Evolutionary conservation across 92 coral and sea anemone species (phyloP).

Genomic region (Siderastrea radians): DNA sequence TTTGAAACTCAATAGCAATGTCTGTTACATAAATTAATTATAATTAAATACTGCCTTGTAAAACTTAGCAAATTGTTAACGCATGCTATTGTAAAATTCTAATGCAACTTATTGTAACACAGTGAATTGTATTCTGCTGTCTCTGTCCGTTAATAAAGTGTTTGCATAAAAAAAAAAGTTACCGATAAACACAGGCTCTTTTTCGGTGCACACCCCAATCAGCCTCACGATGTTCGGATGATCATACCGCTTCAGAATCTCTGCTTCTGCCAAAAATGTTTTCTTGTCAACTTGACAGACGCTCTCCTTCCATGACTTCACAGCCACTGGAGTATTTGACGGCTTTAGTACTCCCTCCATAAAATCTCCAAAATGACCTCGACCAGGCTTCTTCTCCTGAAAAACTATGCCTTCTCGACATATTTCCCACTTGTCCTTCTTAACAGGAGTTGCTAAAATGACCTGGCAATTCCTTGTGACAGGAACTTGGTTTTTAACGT

Average conservation of each 20-base stretch:
- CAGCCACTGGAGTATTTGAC: constrained; percentile 82
- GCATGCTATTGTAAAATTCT: no score
- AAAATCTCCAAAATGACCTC: constrained; percentile 98
- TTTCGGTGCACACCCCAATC: constrained; percentile 92
- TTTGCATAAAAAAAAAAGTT: no score
- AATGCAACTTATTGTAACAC: no score
- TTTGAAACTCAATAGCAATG: no score
- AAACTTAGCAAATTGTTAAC: no score
- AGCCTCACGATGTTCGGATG: constrained; percentile 97
- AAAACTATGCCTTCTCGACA: constrained; percentile 75
- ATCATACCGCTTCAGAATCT: constrained; percentile 90
- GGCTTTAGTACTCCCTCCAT: constrained; percentile 88
- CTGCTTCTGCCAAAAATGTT: constrained; percentile 96
- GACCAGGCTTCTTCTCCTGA: constrained; percentile 78
- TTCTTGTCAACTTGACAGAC: constrained; percentile 76
- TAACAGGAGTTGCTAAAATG: constrained; percentile 69
- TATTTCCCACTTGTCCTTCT: constrained; percentile 76
- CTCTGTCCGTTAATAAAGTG: no score
- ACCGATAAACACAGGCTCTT: constrained; percentile 97
- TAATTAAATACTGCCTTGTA: no score
- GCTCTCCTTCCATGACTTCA: constrained; percentile 89
- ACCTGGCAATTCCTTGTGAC: constrained; percentile 93
- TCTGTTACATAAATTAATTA: no score
- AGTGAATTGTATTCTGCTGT: no score
- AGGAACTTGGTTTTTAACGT: constrained; percentile 67